phyloP scores from a whole-genome alignment of 2,888 invertebrate genomes.

The Nineta flava region DNA sequence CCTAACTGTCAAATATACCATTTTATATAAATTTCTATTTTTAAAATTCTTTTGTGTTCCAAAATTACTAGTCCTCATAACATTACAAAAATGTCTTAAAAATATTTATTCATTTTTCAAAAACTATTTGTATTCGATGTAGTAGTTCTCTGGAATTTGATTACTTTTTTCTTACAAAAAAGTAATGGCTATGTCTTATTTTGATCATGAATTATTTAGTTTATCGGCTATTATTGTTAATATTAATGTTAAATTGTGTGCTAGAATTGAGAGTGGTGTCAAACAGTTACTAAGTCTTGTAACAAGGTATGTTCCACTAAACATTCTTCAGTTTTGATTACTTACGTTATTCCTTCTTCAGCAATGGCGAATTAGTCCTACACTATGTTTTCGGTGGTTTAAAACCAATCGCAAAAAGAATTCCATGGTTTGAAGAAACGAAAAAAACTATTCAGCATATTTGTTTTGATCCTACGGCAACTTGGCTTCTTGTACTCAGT shows the following conservation, averaged over 20 bases:
- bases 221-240: constrained; percentile 25
- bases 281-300: constrained; percentile 26
- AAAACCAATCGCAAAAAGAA: constrained; percentile 23
- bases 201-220: constrained; percentile 22
- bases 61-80: background rate
- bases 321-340: background rate
- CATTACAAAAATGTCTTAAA: no score
- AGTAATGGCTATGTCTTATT: constrained; percentile 8
- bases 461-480: constrained; percentile 72
- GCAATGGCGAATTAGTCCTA: constrained; percentile 25
- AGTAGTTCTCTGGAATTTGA: no score
- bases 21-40: background rate
- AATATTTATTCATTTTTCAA: no score
- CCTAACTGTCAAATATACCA: background rate
- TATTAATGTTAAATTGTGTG: constrained; percentile 24
- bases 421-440: constrained; percentile 26
- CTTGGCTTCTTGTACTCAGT: constrained; percentile 52
- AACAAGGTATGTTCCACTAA: constrained; percentile 18
- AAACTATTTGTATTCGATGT: no score
- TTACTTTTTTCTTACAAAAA: no score
- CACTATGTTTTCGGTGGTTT: constrained; percentile 27
- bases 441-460: constrained; percentile 42
- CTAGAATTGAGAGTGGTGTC: constrained; percentile 26
- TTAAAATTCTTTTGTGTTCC: background rate
- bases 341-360: constrained; percentile 12